Percentiles rank a stretch among this genome's conserved stretches.
These are phyloP conservation scores for Acanthococcus lagerstroemiae DNA, from an alignment of 2,888 invertebrate genomes.

Conservation along the genomic window DNA sequence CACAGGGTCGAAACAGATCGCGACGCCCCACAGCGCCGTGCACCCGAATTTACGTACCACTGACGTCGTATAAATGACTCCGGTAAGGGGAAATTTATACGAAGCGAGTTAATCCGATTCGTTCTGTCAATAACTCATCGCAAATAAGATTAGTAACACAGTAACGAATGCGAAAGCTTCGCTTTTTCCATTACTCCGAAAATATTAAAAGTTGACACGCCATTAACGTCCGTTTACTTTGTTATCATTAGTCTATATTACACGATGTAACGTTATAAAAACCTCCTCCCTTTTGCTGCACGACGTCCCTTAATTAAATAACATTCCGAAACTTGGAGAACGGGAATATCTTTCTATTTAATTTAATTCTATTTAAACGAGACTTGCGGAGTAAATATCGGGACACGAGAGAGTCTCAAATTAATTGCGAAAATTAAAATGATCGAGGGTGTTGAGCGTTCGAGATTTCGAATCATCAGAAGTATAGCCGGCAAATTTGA, in stretches of 20 bases:
- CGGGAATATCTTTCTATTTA: slow-evolving; percentile 6
- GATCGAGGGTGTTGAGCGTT: neutral
- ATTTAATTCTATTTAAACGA: slow-evolving; percentile 19
- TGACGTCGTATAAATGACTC: slow-evolving; percentile 23
- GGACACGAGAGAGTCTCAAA: neutral
- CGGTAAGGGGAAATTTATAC: slow-evolving; percentile 24
- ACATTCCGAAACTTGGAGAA: slow-evolving; percentile 22
- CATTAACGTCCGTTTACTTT: slow-evolving; percentile 31
- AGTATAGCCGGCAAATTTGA: no score
- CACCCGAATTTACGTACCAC: slow-evolving; percentile 15
- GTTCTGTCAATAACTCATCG: slow-evolving; percentile 32
- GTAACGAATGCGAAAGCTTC: slow-evolving; percentile 26
- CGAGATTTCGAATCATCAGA: neutral
- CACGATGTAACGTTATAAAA: slow-evolving; percentile 22
- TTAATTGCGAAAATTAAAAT: neutral
- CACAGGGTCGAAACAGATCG: no score
- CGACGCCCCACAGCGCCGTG: neutral
- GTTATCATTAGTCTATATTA: slow-evolving; percentile 32
- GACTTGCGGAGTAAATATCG: neutral
- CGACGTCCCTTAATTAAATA: slow-evolving; percentile 28
- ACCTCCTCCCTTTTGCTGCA: neutral
- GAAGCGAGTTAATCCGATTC: slow-evolving; percentile 32
- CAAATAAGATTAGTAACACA: slow-evolving; percentile 29
- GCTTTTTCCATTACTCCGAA: slow-evolving; percentile 27
- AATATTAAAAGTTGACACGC: slow-evolving; percentile 31